These are phyloP conservation scores for Urocitellus parryii DNA, from an alignment of 2,113 vertebrate genomes.

Conservation along the genomic window DNA sequence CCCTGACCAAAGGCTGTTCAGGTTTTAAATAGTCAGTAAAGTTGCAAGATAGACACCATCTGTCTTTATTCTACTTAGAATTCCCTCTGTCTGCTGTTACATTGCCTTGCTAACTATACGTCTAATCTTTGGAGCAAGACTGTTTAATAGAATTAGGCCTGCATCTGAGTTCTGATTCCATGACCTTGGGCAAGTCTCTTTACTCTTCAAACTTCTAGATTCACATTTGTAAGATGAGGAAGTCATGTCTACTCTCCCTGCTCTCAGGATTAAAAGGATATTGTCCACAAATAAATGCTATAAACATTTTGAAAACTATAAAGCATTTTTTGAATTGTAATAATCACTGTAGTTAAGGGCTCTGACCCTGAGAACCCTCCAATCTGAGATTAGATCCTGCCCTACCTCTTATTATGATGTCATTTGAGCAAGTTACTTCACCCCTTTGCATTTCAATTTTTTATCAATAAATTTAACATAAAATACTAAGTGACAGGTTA, in stretches of 20 bases:
- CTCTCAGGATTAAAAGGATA: too few relatives aligned
- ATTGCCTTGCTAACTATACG: background rate
- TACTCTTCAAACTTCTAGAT: too few relatives aligned
- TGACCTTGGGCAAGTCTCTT: too few relatives aligned
- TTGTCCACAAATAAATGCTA: too few relatives aligned
- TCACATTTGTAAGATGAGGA: too few relatives aligned
- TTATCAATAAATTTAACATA: background rate
- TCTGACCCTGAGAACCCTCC: too few relatives aligned
- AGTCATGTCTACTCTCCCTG: too few relatives aligned
- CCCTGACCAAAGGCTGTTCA: background rate
- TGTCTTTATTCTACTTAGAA: background rate
- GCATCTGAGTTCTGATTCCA: background rate
- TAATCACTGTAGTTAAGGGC: too few relatives aligned
- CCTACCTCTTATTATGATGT: background rate
- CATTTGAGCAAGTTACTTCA: background rate
- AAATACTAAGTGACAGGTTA: background rate
- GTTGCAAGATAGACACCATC: background rate
- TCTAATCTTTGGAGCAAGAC: background rate
- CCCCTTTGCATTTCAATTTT: background rate
- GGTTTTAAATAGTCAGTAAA: background rate
- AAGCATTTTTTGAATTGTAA: too few relatives aligned
- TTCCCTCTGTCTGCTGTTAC: background rate
- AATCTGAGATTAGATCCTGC: background rate
- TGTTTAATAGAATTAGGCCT: background rate
- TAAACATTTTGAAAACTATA: too few relatives aligned